Percentiles rank a stretch among this genome's conserved stretches.
Conservation (phyloP, 2,113 vertebrate species). For the Pterophyllum scalare region DNA sequence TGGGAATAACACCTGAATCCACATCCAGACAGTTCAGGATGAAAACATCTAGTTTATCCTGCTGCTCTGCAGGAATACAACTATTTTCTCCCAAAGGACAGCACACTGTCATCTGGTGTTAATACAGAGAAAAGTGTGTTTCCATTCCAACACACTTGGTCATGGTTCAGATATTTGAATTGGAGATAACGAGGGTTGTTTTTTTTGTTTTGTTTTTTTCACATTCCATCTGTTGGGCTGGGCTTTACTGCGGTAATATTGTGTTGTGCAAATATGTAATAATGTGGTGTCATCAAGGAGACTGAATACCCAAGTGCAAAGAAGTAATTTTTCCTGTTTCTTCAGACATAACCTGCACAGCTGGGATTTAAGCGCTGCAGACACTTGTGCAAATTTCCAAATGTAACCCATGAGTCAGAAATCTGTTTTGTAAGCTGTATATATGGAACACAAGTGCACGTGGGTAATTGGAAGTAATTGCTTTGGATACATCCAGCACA, state of each 20-base stretch:
- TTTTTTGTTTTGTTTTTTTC: rapidly evolving
- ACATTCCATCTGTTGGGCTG: background rate
- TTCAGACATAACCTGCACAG: background rate
- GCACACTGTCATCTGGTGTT: background rate
- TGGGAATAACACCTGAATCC: background rate
- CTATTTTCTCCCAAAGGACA: background rate
- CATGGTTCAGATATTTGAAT: background rate
- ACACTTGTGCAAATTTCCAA: background rate
- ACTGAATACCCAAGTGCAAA: background rate
- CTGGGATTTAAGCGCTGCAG: background rate
- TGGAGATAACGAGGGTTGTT: background rate
- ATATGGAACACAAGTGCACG: background rate
- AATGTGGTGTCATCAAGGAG: background rate
- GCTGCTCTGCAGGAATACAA: background rate
- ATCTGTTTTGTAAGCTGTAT: background rate
- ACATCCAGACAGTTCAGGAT: background rate
- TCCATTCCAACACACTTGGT: background rate
- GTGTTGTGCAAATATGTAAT: background rate
- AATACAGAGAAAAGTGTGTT: background rate
- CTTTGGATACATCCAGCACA: background rate
- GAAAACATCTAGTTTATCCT: background rate
- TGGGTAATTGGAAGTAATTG: background rate
- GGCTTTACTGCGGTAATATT: background rate
- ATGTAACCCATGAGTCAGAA: background rate
- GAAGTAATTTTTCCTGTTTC: background rate